Evolutionary conservation across 2,113 vertebrate genomes (phyloP), one percentile per base, ranked within the genome.

Genomic region (Leucosticte australis): DNA sequence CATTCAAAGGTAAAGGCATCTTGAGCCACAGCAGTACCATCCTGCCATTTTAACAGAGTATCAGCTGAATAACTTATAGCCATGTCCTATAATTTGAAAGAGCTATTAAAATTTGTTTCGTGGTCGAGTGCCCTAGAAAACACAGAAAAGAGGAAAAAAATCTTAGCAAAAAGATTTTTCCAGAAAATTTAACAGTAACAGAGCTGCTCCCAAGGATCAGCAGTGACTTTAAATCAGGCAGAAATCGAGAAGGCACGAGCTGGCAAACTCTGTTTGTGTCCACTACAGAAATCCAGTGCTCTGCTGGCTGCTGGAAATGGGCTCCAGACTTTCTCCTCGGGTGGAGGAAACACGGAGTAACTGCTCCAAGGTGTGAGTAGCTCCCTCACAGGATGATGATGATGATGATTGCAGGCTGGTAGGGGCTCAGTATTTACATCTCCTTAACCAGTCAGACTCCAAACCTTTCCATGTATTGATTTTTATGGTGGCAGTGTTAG

Each of bases 261-360:
- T 97, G 98, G 96, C 96, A 98, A 97, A 97, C 75, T 85, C 88
- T 85, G 91, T 96, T 97, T 97, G 96, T 93, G 97, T 97, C 97
- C 97, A 41, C 44, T 41, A 85, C 90, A 87, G 87, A 12, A 87
- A 95, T 93, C 57, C 95, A 93, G 96, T 47, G 95, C 92, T 41
- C 93, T 91, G 91, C 85, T 50, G 86, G 92, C 91, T 93, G 96
- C 93, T 39, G 85, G 97, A 97, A 98, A 97, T 91, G 90, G 96
- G 94, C 95, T 97, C 94, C 98, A 98, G 97, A 94, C 94, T 91
- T 97, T 97, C 97, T 96, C 70, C 89, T 82, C 78, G 70, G 88
- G 42, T 90, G 44, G 52, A 90, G 88, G 95, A 97, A 97, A 94
- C 93, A 64, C 4, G 69, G 96, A 90, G 81, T 95, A 96, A 95